phyloP scores from a whole-genome alignment of 2,113 vertebrate species.

The Crotalus viridis region DNA sequence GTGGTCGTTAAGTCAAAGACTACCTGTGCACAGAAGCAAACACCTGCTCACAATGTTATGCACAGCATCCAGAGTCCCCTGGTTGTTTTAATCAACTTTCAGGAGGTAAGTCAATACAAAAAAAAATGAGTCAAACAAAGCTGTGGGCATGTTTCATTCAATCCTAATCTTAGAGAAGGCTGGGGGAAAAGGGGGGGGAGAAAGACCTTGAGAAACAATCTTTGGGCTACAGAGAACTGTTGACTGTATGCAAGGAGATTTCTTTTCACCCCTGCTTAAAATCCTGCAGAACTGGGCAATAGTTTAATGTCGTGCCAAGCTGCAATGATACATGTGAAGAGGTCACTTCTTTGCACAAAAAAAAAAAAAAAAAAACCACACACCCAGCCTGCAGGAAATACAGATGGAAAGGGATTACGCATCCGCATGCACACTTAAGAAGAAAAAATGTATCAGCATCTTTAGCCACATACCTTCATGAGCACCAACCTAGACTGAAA shows the following conservation, averaged over 20 bases:
- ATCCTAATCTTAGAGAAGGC: background rate
- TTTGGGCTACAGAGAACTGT: background rate
- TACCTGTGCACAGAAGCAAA: background rate
- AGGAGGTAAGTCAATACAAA: background rate
- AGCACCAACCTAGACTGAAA: background rate
- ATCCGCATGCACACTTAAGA: background rate
- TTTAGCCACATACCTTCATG: background rate
- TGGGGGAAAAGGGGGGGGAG: accelerated
- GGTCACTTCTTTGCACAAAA: background rate
- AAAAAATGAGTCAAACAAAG: background rate
- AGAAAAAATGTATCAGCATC: background rate
- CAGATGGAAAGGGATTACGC: background rate
- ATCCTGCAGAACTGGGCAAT: background rate
- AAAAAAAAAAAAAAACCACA: background rate
- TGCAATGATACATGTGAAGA: background rate
- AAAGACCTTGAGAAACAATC: background rate
- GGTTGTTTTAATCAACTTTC: background rate
- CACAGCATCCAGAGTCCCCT: background rate
- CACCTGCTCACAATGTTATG: background rate
- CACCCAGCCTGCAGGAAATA: background rate
- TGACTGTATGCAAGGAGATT: background rate
- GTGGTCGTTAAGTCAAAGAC: background rate
- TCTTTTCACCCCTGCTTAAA: background rate
- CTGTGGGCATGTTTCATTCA: background rate
- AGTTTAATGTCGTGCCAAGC: background rate